Evolutionary conservation across 1,140 invertebrate genomes (phyloP).

Genomic region (Eulimnadia texana): DNA sequence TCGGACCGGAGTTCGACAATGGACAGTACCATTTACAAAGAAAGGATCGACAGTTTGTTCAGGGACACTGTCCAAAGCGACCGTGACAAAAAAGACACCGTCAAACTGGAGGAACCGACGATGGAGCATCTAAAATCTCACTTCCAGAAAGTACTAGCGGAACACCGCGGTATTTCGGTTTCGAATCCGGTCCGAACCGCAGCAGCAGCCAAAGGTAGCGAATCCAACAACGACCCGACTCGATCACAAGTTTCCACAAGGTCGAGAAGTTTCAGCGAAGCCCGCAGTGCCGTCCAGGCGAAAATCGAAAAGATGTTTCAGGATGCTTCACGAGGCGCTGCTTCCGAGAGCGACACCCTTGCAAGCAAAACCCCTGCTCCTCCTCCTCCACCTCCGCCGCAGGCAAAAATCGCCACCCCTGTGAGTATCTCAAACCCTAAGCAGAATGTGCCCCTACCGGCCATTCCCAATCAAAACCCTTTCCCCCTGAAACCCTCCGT

Average conservation of each 20-base stretch:
- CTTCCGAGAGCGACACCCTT: not conserved
- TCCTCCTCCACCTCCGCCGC: not conserved
- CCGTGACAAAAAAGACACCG: not conserved
- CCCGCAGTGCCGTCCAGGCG: conserved; percentile 22
- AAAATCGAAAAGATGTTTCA: conserved; percentile 24
- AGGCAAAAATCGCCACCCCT: not conserved
- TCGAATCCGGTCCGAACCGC: not conserved
- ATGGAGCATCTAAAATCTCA: conserved; percentile 12
- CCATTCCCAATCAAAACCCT: conserved; percentile 9
- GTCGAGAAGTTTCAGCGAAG: conserved; percentile 13
- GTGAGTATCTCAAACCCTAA: not conserved
- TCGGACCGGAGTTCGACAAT: conserved; percentile 10
- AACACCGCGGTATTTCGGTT: not conserved
- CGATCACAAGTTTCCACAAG: not conserved
- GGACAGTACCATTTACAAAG: conserved; percentile 22
- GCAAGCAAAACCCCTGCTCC: not conserved
- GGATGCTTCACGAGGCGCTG: conserved; percentile 4
- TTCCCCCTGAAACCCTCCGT: not conserved
- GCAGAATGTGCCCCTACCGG: conserved; percentile 4
- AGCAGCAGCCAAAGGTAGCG: not conserved
- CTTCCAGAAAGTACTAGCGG: conserved; percentile 14
- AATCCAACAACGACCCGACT: not conserved
- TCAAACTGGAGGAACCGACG: conserved; percentile 16
- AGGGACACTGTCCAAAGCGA: not conserved
- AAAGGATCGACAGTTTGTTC: conserved; percentile 24